Percentiles rank a stretch among this genome's conserved stretches.
Conservation (phyloP, 2,888 invertebrate genomes). For the Carterocephalus palaemon region DNA sequence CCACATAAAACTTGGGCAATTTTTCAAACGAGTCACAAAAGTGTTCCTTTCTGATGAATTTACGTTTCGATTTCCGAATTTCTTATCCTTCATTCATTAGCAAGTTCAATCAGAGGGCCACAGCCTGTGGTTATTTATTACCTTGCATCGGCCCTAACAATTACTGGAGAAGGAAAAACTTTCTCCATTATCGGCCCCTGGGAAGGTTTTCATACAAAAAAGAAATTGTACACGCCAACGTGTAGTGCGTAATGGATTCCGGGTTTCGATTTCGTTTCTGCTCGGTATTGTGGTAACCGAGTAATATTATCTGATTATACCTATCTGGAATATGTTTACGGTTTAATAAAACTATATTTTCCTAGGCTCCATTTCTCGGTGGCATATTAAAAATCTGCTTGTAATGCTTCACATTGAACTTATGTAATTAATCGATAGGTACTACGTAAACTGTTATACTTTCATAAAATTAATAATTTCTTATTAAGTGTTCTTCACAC, state of each 20-base stretch:
- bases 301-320: slow-evolving; percentile 36
- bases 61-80: slow-evolving; percentile 67
- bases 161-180: slow-evolving; percentile 73
- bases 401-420: no score
- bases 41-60: slow-evolving; percentile 43
- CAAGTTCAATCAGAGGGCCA: slow-evolving; percentile 76
- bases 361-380: slow-evolving; percentile 9
- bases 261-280: slow-evolving; percentile 57
- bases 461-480: no score
- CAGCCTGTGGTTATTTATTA: slow-evolving; percentile 75
- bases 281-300: slow-evolving; percentile 44
- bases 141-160: slow-evolving; percentile 73
- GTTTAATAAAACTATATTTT: slow-evolving; percentile 22
- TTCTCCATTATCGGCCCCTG: slow-evolving; percentile 69
- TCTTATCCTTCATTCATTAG: slow-evolving; percentile 77
- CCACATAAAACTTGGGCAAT: slow-evolving; percentile 56
- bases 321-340: slow-evolving; percentile 23
- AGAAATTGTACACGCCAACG: slow-evolving; percentile 64
- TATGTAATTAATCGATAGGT: no score
- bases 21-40: slow-evolving; percentile 51
- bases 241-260: slow-evolving; percentile 67
- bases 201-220: slow-evolving; percentile 70
- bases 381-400: slow-evolving; percentile 3
- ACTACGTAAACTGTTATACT: no score
- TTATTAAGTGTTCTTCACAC: no score